phyloP scores from a whole-genome alignment of 2,888 invertebrate species.

The Philonicus albiceps region DNA sequence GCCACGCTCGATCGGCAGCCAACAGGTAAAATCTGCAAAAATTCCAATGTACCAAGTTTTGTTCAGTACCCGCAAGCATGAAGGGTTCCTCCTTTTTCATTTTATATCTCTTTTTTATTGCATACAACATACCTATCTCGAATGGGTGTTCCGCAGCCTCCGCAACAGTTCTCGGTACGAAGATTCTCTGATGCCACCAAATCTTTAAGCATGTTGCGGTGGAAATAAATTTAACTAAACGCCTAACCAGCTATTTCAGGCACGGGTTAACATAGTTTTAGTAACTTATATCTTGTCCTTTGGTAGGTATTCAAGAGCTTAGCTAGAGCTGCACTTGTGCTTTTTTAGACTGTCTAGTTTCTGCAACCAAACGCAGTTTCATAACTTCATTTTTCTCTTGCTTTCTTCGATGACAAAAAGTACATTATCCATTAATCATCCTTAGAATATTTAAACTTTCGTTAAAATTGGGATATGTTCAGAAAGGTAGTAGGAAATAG shows the following conservation, averaged over 20 bases:
- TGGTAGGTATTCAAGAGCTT: not conserved
- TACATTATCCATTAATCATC: not conserved
- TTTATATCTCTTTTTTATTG: slow-evolving; percentile 19
- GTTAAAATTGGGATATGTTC: not conserved
- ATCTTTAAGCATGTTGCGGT: slow-evolving; percentile 51
- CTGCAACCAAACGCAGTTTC: not conserved
- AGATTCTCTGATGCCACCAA: slow-evolving; percentile 52
- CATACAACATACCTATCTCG: slow-evolving; percentile 64
- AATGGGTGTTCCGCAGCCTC: slow-evolving; percentile 71
- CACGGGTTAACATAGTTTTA: slow-evolving; percentile 14
- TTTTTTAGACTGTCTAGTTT: not conserved
- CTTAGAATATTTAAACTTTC: not conserved
- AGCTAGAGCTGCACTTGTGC: not conserved
- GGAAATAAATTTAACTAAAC: slow-evolving; percentile 20
- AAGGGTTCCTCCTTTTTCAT: slow-evolving; percentile 1
- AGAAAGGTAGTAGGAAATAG: not conserved
- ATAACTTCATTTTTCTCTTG: not conserved
- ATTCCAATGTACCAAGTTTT: slow-evolving; percentile 24
- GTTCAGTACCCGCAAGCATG: not conserved
- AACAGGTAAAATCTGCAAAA: slow-evolving; percentile 72
- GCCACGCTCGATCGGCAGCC: slow-evolving; percentile 91
- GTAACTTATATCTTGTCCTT: not conserved
- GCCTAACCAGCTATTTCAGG: slow-evolving; percentile 12
- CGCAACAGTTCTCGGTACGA: slow-evolving; percentile 62
- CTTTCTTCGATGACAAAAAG: not conserved